A percentile compares a stretch with the other conserved stretches of the same genome.
These are phyloP conservation scores for Thunnus albacares DNA, from an alignment of 2,797 vertebrate genomes.

Conservation along the genomic window DNA sequence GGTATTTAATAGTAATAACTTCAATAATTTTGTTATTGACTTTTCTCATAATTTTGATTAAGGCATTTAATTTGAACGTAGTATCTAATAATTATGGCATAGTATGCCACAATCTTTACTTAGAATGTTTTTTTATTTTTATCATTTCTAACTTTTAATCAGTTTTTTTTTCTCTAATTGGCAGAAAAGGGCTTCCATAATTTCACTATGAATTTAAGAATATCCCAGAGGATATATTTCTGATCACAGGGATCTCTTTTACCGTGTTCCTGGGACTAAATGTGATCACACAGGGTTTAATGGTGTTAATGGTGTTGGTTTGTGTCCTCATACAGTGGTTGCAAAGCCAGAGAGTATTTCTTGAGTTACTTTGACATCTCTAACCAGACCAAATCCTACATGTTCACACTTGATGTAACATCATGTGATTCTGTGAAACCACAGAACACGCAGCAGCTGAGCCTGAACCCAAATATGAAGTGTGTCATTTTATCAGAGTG, in stretches of 20 bases:
- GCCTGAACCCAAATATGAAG: background rate
- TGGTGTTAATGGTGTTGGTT: background rate
- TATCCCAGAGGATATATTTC: too few relatives aligned
- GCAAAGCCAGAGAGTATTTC: background rate
- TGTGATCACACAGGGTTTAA: too few relatives aligned
- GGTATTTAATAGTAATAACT: background rate
- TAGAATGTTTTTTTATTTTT: background rate
- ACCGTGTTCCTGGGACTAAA: too few relatives aligned
- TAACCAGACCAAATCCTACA: background rate
- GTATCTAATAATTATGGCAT: background rate
- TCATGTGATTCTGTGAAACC: constrained; percentile 13
- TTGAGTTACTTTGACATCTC: background rate
- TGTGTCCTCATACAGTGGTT: background rate
- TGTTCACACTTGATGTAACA: constrained; percentile 5
- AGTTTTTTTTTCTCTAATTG: background rate
- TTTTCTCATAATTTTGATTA: background rate
- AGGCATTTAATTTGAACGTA: background rate
- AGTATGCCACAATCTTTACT: background rate
- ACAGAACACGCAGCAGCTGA: background rate
- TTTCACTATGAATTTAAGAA: background rate
- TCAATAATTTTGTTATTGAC: too few relatives aligned
- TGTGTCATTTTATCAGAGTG: constrained; percentile 9
- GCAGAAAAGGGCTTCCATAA: background rate
- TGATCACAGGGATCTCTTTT: too few relatives aligned
- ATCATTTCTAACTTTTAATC: background rate